These are phyloP conservation scores for Eumerus sabulonum DNA, from an alignment of 2,888 invertebrate species.

Conservation along the genomic window DNA sequence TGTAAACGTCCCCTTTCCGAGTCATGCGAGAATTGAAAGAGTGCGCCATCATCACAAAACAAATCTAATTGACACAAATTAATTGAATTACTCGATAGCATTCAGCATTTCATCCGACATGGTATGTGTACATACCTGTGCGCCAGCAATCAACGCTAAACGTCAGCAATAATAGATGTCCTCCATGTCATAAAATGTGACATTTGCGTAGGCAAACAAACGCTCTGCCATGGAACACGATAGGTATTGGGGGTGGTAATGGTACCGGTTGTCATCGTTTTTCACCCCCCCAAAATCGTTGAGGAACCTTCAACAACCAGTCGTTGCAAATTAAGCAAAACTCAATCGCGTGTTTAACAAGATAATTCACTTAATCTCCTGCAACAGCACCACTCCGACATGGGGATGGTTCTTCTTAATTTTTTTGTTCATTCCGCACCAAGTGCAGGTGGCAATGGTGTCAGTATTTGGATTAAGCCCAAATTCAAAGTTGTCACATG, in stretches of 20 bases:
- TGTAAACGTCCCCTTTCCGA: no score
- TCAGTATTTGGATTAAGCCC: no score
- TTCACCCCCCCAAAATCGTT: background rate
- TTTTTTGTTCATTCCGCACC: no score
- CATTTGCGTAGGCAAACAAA: conserved; percentile 3
- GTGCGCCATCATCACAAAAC: background rate
- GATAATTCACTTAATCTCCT: conserved; percentile 52
- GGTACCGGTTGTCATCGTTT: background rate
- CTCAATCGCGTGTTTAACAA: conserved; percentile 54
- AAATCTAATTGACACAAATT: conserved; percentile 34
- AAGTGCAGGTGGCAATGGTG: no score
- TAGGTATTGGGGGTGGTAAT: no score
- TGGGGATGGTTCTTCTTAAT: no score
- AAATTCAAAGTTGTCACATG: no score
- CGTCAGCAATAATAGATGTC: background rate
- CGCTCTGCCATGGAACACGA: no score
- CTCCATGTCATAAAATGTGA: conserved; percentile 34
- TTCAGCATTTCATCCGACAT: no score
- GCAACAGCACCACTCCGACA: conserved; percentile 33
- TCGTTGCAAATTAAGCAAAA: conserved; percentile 29
- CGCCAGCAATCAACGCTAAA: conserved; percentile 14
- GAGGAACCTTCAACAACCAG: background rate
- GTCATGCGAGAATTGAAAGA: no score
- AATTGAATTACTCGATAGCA: conserved; percentile 35
- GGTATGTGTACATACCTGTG: conserved; percentile 13